A percentile compares a stretch with the other conserved stretches of the same genome.
These are phyloP conservation scores for Diglossa cyanea DNA, from an alignment of 2,797 vertebrate species.

Conservation along the genomic window DNA sequence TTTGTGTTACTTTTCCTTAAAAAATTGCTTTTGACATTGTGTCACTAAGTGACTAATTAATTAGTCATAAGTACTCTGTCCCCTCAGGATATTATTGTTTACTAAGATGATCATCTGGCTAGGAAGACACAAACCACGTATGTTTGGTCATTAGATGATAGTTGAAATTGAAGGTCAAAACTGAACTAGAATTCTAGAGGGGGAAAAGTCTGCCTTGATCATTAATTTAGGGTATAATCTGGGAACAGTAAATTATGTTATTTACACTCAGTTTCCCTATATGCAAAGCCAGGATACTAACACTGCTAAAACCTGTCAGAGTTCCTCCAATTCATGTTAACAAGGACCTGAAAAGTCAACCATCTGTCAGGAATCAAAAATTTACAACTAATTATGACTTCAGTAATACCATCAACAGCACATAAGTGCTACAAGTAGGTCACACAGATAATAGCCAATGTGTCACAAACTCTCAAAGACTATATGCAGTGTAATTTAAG, in stretches of 20 bases:
- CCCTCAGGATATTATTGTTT: neutral
- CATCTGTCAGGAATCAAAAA: neutral
- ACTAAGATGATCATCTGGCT: neutral
- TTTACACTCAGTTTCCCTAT: neutral
- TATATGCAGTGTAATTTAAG: neutral
- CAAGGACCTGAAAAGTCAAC: neutral
- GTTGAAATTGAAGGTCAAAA: neutral
- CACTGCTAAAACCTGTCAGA: neutral
- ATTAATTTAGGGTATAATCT: neutral
- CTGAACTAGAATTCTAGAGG: neutral
- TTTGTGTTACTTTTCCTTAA: neutral
- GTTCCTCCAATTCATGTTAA: neutral
- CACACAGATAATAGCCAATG: neutral
- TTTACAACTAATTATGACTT: neutral
- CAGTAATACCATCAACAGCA: neutral
- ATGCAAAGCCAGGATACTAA: neutral
- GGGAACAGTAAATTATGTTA: neutral
- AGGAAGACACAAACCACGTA: neutral
- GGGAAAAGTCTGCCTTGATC: neutral
- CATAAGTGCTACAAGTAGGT: neutral
- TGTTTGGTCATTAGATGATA: neutral
- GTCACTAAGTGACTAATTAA: neutral
- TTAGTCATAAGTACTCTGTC: neutral
- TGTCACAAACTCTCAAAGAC: neutral
- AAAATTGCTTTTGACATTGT: neutral